These are phyloP conservation scores for Climacteris rufus DNA, from an alignment of 2,113 vertebrate species.

Conservation along the genomic window DNA sequence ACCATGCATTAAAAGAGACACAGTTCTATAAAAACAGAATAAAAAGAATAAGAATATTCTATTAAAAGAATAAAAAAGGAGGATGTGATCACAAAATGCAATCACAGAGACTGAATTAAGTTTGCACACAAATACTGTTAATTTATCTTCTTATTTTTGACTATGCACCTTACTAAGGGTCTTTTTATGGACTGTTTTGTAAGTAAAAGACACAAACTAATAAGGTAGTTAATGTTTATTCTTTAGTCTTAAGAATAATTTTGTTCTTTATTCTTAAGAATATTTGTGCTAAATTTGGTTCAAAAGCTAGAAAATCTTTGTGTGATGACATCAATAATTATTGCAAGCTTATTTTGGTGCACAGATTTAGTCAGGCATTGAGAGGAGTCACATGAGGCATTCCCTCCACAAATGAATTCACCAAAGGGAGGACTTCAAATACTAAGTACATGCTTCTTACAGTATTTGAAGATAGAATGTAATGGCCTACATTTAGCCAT, in stretches of 20 bases:
- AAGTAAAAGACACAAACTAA: background rate
- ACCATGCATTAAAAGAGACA: background rate
- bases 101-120: background rate
- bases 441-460: background rate
- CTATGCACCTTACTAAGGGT: background rate
- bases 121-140: background rate
- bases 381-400: background rate
- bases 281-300: background rate
- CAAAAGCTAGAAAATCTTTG: background rate
- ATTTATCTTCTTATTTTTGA: background rate
- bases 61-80: background rate
- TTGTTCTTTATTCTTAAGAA: background rate
- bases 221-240: background rate
- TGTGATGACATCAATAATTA: background rate
- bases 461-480: background rate
- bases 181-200: background rate
- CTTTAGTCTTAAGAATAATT: background rate
- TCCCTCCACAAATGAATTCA: background rate
- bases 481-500: background rate
- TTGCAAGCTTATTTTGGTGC: background rate
- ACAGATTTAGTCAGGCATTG: background rate
- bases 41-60: too few relatives aligned
- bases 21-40: too few relatives aligned
- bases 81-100: background rate
- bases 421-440: background rate